These are phyloP conservation scores for Trochalopteron elliotii DNA, from an alignment of 2,113 vertebrate genomes.

Conservation along the genomic window DNA sequence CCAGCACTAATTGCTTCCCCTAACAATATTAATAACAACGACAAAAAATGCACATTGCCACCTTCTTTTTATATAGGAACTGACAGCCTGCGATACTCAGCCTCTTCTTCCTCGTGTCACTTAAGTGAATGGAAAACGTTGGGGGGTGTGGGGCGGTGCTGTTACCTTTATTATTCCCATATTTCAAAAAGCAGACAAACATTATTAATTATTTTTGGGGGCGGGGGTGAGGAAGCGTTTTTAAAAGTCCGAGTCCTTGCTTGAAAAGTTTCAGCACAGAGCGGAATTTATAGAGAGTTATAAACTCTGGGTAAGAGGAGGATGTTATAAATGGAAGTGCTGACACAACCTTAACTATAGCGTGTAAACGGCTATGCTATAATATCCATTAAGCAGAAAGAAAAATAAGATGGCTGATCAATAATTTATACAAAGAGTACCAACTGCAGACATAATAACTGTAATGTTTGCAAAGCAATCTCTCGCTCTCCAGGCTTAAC, in stretches of 20 bases:
- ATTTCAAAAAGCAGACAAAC: neutral
- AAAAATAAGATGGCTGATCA: constrained; percentile 85
- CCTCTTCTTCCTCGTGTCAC: constrained; percentile 29
- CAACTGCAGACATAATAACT: constrained; percentile 86
- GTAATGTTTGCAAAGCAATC: constrained; percentile 86
- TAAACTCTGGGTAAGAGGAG: constrained; percentile 65
- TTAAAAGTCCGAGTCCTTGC: constrained; percentile 11
- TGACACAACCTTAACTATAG: constrained; percentile 80
- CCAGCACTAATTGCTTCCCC: neutral
- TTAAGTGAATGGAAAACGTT: constrained; percentile 21
- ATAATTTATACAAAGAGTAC: constrained; percentile 86
- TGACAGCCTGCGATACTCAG: neutral
- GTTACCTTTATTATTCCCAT: constrained; percentile 16
- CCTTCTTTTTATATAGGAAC: neutral
- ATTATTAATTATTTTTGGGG: neutral
- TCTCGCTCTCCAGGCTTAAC: constrained; percentile 82
- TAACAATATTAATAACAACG: neutral
- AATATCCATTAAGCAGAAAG: constrained; percentile 88
- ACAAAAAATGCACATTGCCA: neutral
- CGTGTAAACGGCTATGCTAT: constrained; percentile 80
- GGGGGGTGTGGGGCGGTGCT: neutral
- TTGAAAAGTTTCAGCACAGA: constrained; percentile 71
- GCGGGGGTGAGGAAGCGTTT: neutral
- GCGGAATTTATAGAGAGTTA: constrained; percentile 69
- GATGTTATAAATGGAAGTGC: constrained; percentile 78